phyloP scores from a whole-genome alignment of 2,797 vertebrate species.

The Syngnathus rostellatus region DNA sequence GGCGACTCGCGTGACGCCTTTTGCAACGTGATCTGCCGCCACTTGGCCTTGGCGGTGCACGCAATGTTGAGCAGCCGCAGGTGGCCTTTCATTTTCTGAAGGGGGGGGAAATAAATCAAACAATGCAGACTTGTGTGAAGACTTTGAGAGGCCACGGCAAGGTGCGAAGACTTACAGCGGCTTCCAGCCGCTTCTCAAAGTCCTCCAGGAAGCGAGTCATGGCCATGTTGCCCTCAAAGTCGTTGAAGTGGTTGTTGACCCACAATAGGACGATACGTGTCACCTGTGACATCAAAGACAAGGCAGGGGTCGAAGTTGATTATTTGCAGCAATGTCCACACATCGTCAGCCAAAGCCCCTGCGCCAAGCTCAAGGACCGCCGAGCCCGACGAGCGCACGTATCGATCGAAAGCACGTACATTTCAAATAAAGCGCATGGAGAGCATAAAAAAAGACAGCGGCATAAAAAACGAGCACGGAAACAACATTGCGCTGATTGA shows the following conservation, averaged over 20 bases:
- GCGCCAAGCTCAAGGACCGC: constrained; percentile 42
- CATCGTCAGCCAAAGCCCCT: constrained; percentile 44
- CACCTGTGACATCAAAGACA: constrained; percentile 65
- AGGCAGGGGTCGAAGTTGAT: too few relatives aligned
- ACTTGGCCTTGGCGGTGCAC: constrained; percentile 93
- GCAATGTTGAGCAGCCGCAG: constrained; percentile 92
- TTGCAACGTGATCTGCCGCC: constrained; percentile 87
- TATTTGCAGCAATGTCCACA: constrained; percentile 6
- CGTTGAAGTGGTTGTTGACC: constrained; percentile 99
- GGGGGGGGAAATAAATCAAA: constrained; percentile 5
- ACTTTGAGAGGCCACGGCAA: not conserved
- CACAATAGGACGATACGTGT: constrained; percentile 91
- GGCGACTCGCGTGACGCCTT: constrained; percentile 85
- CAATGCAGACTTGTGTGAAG: not conserved
- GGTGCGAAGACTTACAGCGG: constrained; percentile 67
- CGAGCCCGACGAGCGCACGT: constrained; percentile 39
- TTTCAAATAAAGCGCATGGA: not conserved
- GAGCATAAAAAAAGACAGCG: not conserved
- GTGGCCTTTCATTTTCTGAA: constrained; percentile 97
- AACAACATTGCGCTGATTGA: not conserved
- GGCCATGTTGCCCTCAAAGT: constrained; percentile 92
- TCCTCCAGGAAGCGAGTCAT: constrained; percentile 95
- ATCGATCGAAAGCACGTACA: constrained; percentile 34
- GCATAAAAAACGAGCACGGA: not conserved
- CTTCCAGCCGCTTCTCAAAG: constrained; percentile 88